These are phyloP conservation scores for Potamilus streckersoni DNA, from an alignment of 1,140 invertebrate species.

Conservation along the genomic window DNA sequence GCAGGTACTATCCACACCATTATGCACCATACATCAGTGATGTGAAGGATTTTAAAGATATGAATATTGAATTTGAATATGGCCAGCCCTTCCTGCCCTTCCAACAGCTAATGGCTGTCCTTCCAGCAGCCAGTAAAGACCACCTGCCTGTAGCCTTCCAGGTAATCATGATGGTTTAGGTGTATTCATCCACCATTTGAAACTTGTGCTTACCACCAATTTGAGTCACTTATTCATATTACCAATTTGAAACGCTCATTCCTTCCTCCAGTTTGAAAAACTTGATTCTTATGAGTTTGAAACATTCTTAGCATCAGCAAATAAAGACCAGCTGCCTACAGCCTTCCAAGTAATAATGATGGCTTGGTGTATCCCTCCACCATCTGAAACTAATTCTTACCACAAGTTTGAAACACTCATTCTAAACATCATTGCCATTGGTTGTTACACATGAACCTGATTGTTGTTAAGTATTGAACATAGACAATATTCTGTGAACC, in stretches of 20 bases:
- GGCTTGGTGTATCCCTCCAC: no score
- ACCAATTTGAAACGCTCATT: no score
- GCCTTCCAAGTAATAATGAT: slow-evolving; percentile 76
- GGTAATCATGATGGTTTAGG: slow-evolving; percentile 37
- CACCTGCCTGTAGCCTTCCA: slow-evolving; percentile 87
- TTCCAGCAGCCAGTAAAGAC: slow-evolving; percentile 83
- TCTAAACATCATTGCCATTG: no score
- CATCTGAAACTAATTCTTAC: no score
- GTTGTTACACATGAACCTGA: no score
- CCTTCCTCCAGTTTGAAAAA: no score
- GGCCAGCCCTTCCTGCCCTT: slow-evolving; percentile 93
- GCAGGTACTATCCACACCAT: slow-evolving; percentile 86
- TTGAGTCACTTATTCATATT: no score
- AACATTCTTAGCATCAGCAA: slow-evolving; percentile 82
- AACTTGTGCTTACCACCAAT: slow-evolving; percentile 78
- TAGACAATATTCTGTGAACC: no score
- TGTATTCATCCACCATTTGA: no score
- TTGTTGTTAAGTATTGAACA: no score
- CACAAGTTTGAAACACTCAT: no score
- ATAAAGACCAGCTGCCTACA: slow-evolving; percentile 79
- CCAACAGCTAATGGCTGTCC: slow-evolving; percentile 92
- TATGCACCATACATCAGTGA: slow-evolving; percentile 97
- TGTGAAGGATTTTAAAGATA: slow-evolving; percentile 80
- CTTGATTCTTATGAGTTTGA: no score
- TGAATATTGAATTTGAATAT: slow-evolving; percentile 79